Percentiles rank a stretch among this genome's conserved stretches.
phyloP scores from a whole-genome alignment of 2,797 vertebrate species.

The Phylloscopus collybita region DNA sequence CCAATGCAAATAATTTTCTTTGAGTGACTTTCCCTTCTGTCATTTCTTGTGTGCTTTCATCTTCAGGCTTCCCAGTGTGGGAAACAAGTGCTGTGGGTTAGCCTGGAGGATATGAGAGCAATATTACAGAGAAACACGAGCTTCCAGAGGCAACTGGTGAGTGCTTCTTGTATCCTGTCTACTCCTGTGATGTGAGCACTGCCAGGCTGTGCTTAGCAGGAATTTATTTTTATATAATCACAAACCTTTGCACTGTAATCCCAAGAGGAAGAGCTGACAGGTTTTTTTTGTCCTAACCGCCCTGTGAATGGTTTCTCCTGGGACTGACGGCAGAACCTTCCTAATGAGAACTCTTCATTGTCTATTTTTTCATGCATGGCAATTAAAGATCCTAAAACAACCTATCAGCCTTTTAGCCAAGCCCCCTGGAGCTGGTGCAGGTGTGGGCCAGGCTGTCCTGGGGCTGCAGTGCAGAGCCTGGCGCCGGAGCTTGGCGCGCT shows the following conservation, averaged over 20 bases:
- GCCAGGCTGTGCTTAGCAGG: background rate
- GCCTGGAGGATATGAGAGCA: conserved; percentile 63
- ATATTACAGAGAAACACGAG: conserved; percentile 49
- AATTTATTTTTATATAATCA: background rate
- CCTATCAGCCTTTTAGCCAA: background rate
- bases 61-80: conserved; percentile 42
- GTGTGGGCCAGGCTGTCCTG: background rate
- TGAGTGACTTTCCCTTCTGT: background rate
- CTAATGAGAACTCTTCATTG: background rate
- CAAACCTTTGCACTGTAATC: background rate
- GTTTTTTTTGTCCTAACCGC: background rate
- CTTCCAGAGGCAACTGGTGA: conserved; percentile 43
- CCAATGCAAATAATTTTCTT: background rate
- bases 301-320: background rate
- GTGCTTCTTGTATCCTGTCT: background rate
- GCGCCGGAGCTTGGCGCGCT: background rate
- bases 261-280: background rate
- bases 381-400: background rate
- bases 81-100: conserved; percentile 66
- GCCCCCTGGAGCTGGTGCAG: background rate
- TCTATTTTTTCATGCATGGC: background rate
- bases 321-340: background rate
- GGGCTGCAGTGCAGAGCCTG: background rate
- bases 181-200: background rate
- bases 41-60: background rate